A percentile compares a stretch with the other conserved stretches of the same genome.
These are phyloP conservation scores for Emydura subglobosa DNA, from an alignment of 2,113 vertebrate species.

Conservation along the genomic window DNA sequence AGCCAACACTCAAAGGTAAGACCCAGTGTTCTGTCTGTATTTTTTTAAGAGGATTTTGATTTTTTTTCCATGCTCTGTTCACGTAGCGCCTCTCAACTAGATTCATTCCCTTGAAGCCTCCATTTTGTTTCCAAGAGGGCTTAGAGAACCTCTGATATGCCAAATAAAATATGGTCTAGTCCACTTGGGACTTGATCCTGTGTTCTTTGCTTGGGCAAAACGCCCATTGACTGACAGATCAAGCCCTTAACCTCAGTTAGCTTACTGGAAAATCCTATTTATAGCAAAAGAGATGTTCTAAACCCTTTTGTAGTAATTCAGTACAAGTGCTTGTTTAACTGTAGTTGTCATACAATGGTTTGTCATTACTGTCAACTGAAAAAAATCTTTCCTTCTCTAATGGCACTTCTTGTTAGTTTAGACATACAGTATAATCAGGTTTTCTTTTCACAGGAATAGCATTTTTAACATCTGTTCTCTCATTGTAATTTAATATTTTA, in stretches of 20 bases:
- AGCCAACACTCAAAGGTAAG: constrained; percentile 86
- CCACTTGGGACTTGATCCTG: not conserved
- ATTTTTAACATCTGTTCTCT: not conserved
- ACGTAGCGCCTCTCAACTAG: not conserved
- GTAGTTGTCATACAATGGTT: not conserved
- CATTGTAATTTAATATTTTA: not conserved
- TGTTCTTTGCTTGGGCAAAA: not conserved
- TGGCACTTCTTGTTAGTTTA: too few relatives aligned
- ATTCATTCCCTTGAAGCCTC: not conserved
- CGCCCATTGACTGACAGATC: not conserved
- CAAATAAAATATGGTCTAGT: not conserved
- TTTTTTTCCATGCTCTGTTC: not conserved
- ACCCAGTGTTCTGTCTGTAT: not conserved
- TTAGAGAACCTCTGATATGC: not conserved
- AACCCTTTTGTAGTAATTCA: not conserved
- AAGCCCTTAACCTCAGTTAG: not conserved
- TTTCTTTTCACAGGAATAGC: constrained; percentile 9
- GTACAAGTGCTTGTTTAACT: not conserved
- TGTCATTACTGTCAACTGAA: not conserved
- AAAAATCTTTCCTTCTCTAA: not conserved
- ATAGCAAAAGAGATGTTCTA: not conserved
- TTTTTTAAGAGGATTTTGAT: not conserved
- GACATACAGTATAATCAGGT: not conserved
- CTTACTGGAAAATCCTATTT: not conserved
- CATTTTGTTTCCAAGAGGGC: not conserved